These are phyloP conservation scores for Loxodonta africana DNA, from an alignment of 2,113 vertebrate species.

Conservation along the genomic window DNA sequence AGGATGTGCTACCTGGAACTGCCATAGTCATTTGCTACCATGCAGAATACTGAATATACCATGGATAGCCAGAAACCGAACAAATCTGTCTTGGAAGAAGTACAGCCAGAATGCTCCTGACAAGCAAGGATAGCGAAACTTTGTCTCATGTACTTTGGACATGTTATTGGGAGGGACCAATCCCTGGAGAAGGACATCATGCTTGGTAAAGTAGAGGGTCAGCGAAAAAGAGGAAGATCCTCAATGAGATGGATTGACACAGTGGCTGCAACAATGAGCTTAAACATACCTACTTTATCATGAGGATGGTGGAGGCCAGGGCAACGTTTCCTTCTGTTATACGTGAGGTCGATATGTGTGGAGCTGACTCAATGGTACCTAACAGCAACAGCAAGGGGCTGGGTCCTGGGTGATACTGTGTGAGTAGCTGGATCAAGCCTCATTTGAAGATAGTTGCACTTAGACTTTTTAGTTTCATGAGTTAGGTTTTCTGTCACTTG, in stretches of 20 bases:
- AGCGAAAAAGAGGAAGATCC: neutral
- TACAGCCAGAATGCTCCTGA: too few species aligned
- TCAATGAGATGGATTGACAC: too few species aligned
- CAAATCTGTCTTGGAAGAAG: too few species aligned
- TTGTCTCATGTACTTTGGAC: too few species aligned
- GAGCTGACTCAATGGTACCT: neutral
- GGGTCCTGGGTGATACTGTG: rapidly evolving
- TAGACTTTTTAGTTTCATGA: neutral
- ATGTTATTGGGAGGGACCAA: too few species aligned
- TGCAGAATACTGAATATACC: too few species aligned
- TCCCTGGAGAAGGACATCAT: neutral
- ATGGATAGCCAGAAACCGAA: too few species aligned
- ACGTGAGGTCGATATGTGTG: neutral
- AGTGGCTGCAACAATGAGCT: neutral
- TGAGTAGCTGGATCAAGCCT: neutral
- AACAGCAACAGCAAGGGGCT: neutral
- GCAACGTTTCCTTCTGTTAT: neutral
- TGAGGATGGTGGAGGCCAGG: too few species aligned
- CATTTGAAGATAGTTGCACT: neutral
- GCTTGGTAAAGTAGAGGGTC: neutral
- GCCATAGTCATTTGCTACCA: neutral
- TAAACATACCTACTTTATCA: neutral
- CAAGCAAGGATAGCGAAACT: too few species aligned
- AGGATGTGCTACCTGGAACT: too few species aligned
- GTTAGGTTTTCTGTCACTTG: neutral